phyloP scores from a whole-genome alignment of 1,140 invertebrate species.

The Musca domestica region DNA sequence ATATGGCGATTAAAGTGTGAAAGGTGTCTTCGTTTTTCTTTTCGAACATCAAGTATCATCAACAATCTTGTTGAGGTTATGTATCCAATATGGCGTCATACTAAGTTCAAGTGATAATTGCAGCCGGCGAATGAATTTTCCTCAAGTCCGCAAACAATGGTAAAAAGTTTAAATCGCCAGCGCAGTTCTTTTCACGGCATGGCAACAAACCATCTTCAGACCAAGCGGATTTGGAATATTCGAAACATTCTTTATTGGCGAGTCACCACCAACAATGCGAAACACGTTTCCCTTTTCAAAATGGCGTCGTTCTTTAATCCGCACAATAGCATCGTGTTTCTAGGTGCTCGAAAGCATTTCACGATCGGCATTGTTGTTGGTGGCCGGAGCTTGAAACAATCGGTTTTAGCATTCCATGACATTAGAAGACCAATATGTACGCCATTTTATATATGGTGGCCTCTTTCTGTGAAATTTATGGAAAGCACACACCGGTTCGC shows the following conservation, averaged over 20 bases:
- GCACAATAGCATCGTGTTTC: background rate
- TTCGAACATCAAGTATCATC: slow-evolving; percentile 21
- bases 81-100: slow-evolving; percentile 32
- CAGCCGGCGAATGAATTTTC: background rate
- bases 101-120: slow-evolving; percentile 37
- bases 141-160: too few species aligned
- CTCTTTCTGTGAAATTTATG: background rate
- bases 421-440: background rate
- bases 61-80: slow-evolving; percentile 26
- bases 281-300: slow-evolving; percentile 9
- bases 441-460: slow-evolving; percentile 9
- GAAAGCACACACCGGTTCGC: too few species aligned
- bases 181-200: too few species aligned
- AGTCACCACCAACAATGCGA: background rate
- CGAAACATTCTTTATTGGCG: too few species aligned
- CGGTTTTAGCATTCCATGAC: background rate
- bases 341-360: slow-evolving; percentile 5
- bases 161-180: too few species aligned
- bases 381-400: too few species aligned
- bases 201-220: too few species aligned
- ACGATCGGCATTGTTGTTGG: background rate
- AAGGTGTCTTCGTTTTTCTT: too few species aligned
- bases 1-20: too few species aligned
- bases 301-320: slow-evolving; percentile 7
- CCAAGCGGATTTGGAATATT: too few species aligned